Conservation (phyloP, 2,888 invertebrate species). For the Adelphocoris suturalis region DNA sequence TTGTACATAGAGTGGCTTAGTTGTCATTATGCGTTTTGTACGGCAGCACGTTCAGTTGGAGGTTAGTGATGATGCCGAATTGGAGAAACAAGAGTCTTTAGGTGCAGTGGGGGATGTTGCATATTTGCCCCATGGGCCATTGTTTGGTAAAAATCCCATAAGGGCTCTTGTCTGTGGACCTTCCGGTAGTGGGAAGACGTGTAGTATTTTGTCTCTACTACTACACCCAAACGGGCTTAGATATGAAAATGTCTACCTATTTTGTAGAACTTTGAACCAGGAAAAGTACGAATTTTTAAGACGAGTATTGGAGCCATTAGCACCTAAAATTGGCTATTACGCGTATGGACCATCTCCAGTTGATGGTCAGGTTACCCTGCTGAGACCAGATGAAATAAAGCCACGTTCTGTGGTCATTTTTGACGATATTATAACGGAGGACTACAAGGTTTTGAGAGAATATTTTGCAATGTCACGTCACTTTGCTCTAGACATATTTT, state of each 20-base stretch:
- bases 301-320: slow-evolving; percentile 74
- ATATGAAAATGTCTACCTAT: slow-evolving; percentile 78
- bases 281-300: slow-evolving; percentile 77
- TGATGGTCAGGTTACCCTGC: background rate
- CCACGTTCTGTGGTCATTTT: slow-evolving; percentile 78
- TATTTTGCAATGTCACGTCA: slow-evolving; percentile 78
- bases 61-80: background rate
- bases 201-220: slow-evolving; percentile 75
- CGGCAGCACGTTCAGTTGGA: slow-evolving; percentile 7
- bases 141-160: slow-evolving; percentile 68
- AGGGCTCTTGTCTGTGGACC: slow-evolving; percentile 75
- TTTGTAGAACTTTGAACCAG: slow-evolving; percentile 77
- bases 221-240: slow-evolving; percentile 77
- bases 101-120: background rate
- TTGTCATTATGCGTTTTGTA: slow-evolving; percentile 28
- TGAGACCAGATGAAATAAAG: slow-evolving; percentile 75
- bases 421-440: slow-evolving; percentile 78
- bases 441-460: slow-evolving; percentile 76
- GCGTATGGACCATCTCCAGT: slow-evolving; percentile 65
- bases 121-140: slow-evolving; percentile 6
- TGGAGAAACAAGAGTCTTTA: background rate
- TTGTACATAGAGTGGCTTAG: background rate
- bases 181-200: slow-evolving; percentile 75
- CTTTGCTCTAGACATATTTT: slow-evolving; percentile 77
- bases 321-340: slow-evolving; percentile 76